Base-by-base conservation (phyloP, 2,888 invertebrate species). In the Petrolisthes manimaculis region DNA sequence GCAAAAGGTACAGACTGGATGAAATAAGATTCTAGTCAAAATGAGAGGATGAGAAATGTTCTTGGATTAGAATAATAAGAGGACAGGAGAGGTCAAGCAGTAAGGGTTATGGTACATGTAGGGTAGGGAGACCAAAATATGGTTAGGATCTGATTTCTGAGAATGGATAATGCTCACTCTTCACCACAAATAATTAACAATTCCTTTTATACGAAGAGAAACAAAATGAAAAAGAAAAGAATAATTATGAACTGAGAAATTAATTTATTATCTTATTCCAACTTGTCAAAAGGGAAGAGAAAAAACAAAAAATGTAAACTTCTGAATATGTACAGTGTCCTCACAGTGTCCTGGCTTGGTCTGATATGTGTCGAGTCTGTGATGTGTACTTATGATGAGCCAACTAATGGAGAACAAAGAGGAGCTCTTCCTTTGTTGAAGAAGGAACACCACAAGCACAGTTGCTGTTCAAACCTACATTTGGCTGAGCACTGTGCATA, bases 341-440 rank as follows among this genome's bases (percentile, higher is more conserved):
- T 67, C 61, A 67, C 61, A 67, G 67, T n/a, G 37, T 54, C 80
- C 56, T 56, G 80, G 54, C 37, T 24, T n/a, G 67, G 67, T 67
- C 81, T 67, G 81, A 71, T 71, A 71, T 71, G 71, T 71, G 71
- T 71, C 21, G 71, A 14, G 21, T 71, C 71, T 21, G 18, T 71
- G 71, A 71, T 71, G n/a, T 71, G 18, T 61, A 61, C 61, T 61
- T 61, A 18, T 9, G 61, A 61, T 9, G 61, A 61, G 9, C 18
- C 18, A 61, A 61, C 61, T 61, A 18, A 61, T 37, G 37, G 37
- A 37, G 37, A 37, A 37, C 37, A 37, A 37, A 37, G 37, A 37
- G 37, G 37, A 37, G 37, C 37, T 37, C 37, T 37, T 37, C 37
- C 37, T 37, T 37, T 37, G 37, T 37, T 37, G 37, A 37, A 37